phyloP scores from a whole-genome alignment of 2,113 vertebrate species.

The Heterotilapia buettikoferi region DNA sequence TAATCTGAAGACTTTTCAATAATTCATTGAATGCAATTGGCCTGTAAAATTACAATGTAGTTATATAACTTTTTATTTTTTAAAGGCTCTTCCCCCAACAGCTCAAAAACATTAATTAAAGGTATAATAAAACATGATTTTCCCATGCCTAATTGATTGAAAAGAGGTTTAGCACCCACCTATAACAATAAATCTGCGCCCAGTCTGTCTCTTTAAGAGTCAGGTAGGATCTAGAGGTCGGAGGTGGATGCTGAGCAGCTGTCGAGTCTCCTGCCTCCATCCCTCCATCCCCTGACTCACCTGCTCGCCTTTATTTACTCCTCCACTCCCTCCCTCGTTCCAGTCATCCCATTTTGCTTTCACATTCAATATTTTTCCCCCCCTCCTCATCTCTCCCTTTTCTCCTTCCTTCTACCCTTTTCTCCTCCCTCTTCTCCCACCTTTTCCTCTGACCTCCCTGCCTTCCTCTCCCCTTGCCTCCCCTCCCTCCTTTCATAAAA shows the following conservation, averaged over 20 bases:
- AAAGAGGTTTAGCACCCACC: background rate
- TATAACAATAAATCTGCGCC: background rate
- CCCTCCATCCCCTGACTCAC: background rate
- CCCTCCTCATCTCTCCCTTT: background rate
- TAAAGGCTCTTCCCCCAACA: background rate
- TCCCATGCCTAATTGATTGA: background rate
- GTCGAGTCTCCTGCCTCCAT: background rate
- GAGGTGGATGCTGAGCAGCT: constrained; percentile 44
- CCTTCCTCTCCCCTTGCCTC: background rate
- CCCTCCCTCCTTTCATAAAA: constrained; percentile 34
- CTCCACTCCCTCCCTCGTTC: background rate
- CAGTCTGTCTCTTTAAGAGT: constrained; percentile 21
- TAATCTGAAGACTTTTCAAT: background rate
- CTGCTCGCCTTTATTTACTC: background rate
- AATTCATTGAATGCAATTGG: background rate
- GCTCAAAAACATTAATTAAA: background rate
- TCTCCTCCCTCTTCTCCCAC: background rate
- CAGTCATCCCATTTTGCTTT: background rate
- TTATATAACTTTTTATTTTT: background rate
- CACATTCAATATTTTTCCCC: background rate
- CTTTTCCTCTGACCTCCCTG: background rate
- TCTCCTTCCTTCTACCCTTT: background rate
- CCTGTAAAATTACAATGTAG: background rate
- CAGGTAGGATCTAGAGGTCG: constrained; percentile 36
- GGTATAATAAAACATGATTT: background rate